phyloP scores from a whole-genome alignment of 2,797 vertebrate genomes.

The Premnoplex brunnescens region DNA sequence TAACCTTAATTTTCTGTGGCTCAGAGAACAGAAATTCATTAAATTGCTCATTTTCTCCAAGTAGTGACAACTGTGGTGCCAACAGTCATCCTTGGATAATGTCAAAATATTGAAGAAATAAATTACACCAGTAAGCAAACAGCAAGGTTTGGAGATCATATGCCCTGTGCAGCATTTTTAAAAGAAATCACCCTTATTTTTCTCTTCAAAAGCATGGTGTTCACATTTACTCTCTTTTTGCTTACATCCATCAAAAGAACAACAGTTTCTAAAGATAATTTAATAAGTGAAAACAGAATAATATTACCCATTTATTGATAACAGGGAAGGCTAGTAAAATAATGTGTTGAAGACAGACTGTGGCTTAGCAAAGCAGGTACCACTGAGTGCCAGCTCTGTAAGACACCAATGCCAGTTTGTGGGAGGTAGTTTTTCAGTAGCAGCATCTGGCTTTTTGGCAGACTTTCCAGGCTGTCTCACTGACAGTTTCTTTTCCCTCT shows the following conservation, averaged over 20 bases:
- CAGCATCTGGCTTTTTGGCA: conserved; percentile 73
- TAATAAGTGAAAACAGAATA: conserved; percentile 10
- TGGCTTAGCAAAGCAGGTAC: conserved; percentile 18
- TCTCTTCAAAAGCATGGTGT: neutral
- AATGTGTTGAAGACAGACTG: conserved; percentile 4
- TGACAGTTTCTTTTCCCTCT: conserved; percentile 37
- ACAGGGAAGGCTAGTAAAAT: conserved; percentile 25
- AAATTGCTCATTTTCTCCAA: conserved; percentile 22
- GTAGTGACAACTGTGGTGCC: conserved; percentile 10
- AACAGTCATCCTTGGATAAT: conserved; percentile 19
- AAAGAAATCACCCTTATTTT: neutral
- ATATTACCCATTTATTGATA: neutral
- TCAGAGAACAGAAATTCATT: conserved; percentile 26
- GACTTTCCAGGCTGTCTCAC: conserved; percentile 29
- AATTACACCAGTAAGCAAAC: conserved; percentile 31
- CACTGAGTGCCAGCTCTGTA: conserved; percentile 24
- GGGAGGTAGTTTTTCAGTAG: conserved; percentile 61
- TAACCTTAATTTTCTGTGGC: conserved; percentile 15
- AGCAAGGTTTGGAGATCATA: neutral
- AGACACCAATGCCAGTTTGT: conserved; percentile 43
- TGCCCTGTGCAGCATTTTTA: neutral
- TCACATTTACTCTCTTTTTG: neutral
- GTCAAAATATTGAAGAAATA: conserved; percentile 68
- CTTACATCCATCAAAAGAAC: neutral
- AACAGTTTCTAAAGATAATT: neutral